Percentiles rank a stretch among this genome's conserved stretches.
Conservation (phyloP, 2,888 invertebrate genomes). For the Sphinx pinastri region DNA sequence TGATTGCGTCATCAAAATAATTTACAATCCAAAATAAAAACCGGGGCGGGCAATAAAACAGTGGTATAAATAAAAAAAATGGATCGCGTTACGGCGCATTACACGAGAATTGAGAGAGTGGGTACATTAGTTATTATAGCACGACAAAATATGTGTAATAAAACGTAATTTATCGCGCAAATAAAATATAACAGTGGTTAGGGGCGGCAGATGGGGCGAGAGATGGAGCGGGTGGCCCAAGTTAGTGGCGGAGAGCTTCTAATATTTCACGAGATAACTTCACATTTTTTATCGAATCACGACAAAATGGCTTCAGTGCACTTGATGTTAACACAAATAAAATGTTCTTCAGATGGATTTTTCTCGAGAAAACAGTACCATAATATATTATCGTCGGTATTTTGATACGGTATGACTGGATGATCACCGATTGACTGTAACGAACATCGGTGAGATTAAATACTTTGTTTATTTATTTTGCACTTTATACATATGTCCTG, state of each 20-base stretch:
- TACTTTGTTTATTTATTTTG: no score
- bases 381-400: no score
- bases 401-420: no score
- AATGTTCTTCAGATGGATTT: no score
- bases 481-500: no score
- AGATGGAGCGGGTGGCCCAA: slow-evolving; percentile 46
- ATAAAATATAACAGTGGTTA: slow-evolving; percentile 84
- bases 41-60: slow-evolving; percentile 64
- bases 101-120: slow-evolving; percentile 81
- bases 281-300: no score
- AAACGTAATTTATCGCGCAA: slow-evolving; percentile 83
- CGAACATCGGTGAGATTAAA: no score
- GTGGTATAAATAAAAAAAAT: slow-evolving; percentile 70
- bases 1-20: slow-evolving; percentile 28
- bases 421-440: no score
- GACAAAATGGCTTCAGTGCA: no score
- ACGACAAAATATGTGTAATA: slow-evolving; percentile 85
- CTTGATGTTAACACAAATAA: no score
- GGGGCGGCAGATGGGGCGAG: slow-evolving; percentile 81
- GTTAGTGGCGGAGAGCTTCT: slow-evolving; percentile 33
- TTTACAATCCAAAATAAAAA: slow-evolving; percentile 39
- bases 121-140: slow-evolving; percentile 85
- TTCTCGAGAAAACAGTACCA: no score
- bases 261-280: slow-evolving; percentile 24
- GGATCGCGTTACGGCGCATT: slow-evolving; percentile 73